Percentiles rank a stretch among this genome's conserved stretches.
Conservation (phyloP, 2,888 invertebrate genomes). For the Tipula unca region DNA sequence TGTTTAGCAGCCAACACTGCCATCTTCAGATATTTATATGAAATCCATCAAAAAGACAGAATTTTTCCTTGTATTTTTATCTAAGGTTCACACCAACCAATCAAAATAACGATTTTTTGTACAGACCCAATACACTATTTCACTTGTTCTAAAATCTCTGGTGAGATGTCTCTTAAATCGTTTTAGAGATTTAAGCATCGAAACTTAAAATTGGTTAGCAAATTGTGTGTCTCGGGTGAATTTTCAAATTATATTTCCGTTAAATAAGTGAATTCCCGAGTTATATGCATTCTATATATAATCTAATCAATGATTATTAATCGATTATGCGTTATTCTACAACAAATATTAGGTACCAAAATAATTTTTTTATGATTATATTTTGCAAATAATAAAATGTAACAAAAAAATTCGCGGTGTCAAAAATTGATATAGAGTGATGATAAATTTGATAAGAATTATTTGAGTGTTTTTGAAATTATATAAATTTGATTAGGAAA, state of each 20-base stretch:
- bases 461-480: background rate
- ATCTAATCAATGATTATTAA: background rate
- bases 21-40: background rate
- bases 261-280: background rate
- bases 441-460: background rate
- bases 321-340: background rate
- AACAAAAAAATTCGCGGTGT: background rate
- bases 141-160: background rate
- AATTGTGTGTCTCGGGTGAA: background rate
- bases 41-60: background rate
- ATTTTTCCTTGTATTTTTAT: background rate
- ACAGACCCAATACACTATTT: too few species aligned
- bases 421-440: background rate
- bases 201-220: background rate
- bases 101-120: too few species aligned
- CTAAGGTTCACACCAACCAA: background rate
- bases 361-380: background rate
- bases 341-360: background rate
- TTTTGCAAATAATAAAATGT: background rate
- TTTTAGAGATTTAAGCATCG: background rate
- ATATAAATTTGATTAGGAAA: background rate
- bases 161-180: background rate
- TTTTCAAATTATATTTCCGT: background rate
- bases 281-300: background rate
- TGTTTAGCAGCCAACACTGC: background rate